Base-by-base conservation (phyloP, 2,113 vertebrate species). In the Oenanthe melanoleuca region DNA sequence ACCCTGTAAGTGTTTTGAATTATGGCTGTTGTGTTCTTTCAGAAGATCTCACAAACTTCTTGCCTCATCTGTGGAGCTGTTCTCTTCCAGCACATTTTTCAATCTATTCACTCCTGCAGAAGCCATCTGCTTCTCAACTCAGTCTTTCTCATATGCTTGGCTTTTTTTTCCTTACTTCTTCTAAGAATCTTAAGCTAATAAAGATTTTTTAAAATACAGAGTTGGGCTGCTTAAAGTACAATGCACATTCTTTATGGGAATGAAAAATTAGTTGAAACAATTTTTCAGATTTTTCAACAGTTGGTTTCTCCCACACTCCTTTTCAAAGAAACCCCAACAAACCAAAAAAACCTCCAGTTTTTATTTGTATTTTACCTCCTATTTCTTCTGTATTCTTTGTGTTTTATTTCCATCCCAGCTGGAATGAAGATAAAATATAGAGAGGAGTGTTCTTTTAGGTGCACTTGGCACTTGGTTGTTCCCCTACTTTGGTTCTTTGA, bases 81-180 rank as follows among this genome's bases (percentile, higher is more conserved):
- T 96, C 91, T 79, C 84, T 92, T 70, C 66, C 66, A 42, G 87
- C 57, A 71, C 55, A 79, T 72, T 90, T 97, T 75, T 69, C 91
- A 72, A 37, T 87, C 78, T 94, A 93, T 95, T 96, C 89, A 81
- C 57, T 95, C 26, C 38, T 91, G 80, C 78, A 89, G 78, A 95
- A 97, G 71, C 89, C 93, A 97, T 96, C 94, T 96, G 95, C 53
- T 71, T 93, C 86, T 79, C 84, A 95, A 31, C 70, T 24, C 44
- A 77, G 23, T 31, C 57, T 82, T 89, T 85, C 81, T 94, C 78
- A 42, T 14, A 34, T 59, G 17, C 70, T 75, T 2, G 0, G 31
- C 49, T 79, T 80, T 65, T 55, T 67, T 88, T 79, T 82, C 57
- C 47, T 44, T 75, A 16, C 17, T 71, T 29, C 44, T 77, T 85